Percentiles rank a stretch among this genome's conserved stretches.
Conservation (phyloP, 1,140 invertebrate genomes). For the Drosophila navojoa region DNA sequence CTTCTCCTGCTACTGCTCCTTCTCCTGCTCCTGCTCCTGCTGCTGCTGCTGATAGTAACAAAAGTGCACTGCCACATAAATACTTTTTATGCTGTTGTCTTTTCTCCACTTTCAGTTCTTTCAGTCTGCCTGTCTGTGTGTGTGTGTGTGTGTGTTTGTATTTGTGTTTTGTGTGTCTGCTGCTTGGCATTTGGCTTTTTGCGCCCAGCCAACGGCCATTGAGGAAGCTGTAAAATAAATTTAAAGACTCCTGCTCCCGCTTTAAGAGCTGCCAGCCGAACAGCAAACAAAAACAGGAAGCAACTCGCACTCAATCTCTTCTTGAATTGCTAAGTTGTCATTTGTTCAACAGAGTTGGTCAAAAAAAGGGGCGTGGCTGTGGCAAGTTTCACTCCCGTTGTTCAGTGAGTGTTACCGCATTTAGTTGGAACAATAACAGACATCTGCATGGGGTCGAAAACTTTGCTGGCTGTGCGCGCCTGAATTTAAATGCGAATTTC, state of each 20-base stretch:
- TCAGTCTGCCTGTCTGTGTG: not conserved
- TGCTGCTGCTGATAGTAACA: slow-evolving; percentile 55
- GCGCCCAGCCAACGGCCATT: slow-evolving; percentile 37
- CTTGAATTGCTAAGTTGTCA: slow-evolving; percentile 31
- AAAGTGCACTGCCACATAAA: slow-evolving; percentile 73
- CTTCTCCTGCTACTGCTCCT: no score
- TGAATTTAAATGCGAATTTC: slow-evolving; percentile 16
- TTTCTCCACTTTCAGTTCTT: slow-evolving; percentile 57
- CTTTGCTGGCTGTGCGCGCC: slow-evolving; percentile 4
- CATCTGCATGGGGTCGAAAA: slow-evolving; percentile 17
- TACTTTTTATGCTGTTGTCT: slow-evolving; percentile 74
- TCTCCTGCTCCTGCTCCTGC: not conserved
- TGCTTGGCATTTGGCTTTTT: slow-evolving; percentile 71
- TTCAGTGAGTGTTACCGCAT: slow-evolving; percentile 21
- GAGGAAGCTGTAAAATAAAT: slow-evolving; percentile 76
- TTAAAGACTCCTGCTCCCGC: slow-evolving; percentile 41
- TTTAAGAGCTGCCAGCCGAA: slow-evolving; percentile 23
- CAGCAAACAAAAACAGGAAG: slow-evolving; percentile 35
- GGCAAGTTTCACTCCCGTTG: not conserved
- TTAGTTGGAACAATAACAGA: slow-evolving; percentile 26
- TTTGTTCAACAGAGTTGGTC: slow-evolving; percentile 8
- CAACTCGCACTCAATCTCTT: slow-evolving; percentile 34
- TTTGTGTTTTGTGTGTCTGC: slow-evolving; percentile 31
- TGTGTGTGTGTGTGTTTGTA: not conserved
- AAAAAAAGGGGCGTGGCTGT: not conserved